These are phyloP conservation scores for Caenorhabditis inopinata DNA, from an alignment of 1,140 invertebrate genomes.

Conservation along the genomic window DNA sequence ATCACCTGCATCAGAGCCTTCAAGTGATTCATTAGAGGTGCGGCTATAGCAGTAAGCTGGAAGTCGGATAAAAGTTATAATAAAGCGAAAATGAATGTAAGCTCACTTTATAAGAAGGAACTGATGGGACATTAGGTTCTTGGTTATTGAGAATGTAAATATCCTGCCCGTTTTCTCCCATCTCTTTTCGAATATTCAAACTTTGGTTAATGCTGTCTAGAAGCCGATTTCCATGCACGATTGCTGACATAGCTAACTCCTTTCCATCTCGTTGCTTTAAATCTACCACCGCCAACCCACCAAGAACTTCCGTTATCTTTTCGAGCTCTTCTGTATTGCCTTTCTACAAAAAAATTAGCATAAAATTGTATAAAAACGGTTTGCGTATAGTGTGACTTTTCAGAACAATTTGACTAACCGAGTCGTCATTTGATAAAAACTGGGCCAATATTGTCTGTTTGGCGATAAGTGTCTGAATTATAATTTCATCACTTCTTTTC, in stretches of 20 bases:
- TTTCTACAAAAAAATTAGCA: constrained; percentile 35
- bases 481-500: constrained; percentile 59
- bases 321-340: constrained; percentile 52
- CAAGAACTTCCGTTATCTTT: constrained; percentile 57
- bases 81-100: too few species aligned
- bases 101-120: constrained; percentile 47
- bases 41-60: constrained; percentile 49
- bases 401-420: too few species aligned
- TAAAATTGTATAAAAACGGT: background rate
- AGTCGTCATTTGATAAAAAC: constrained; percentile 49
- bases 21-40: constrained; percentile 53
- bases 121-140: constrained; percentile 48
- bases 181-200: constrained; percentile 35
- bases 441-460: constrained; percentile 61
- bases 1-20: constrained; percentile 54
- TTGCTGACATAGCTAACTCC: constrained; percentile 64
- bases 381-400: too few species aligned
- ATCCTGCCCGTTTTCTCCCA: constrained; percentile 13
- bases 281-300: constrained; percentile 58
- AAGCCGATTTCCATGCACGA: constrained; percentile 64
- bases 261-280: constrained; percentile 60
- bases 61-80: background rate
- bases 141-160: constrained; percentile 12
- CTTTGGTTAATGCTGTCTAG: constrained; percentile 61
- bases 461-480: constrained; percentile 58